phyloP scores from a whole-genome alignment of 1,140 invertebrate genomes.

The Lordiphosa clarofinis region DNA sequence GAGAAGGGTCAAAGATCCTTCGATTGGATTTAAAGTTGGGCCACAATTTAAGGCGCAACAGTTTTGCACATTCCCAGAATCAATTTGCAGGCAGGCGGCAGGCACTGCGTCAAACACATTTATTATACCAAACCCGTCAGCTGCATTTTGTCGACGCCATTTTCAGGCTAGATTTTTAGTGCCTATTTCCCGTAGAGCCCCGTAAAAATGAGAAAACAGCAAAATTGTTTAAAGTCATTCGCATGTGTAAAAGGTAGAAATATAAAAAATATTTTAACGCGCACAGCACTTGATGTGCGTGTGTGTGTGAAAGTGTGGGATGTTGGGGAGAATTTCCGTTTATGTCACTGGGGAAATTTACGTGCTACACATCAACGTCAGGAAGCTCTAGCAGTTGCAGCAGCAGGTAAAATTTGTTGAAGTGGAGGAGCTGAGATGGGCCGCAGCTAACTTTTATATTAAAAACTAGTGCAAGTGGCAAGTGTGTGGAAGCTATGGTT shows the following conservation, averaged over 20 bases:
- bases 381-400: constrained; percentile 17
- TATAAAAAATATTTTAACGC: constrained; percentile 33
- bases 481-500: background rate
- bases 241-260: constrained; percentile 42
- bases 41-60: constrained; percentile 26
- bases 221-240: constrained; percentile 59
- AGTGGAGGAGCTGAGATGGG: background rate
- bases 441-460: constrained; percentile 18
- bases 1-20: constrained; percentile 24
- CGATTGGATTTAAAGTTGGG: constrained; percentile 15
- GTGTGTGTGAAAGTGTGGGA: constrained; percentile 19
- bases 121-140: constrained; percentile 23
- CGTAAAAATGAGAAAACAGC: constrained; percentile 21
- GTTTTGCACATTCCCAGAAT: constrained; percentile 20
- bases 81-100: constrained; percentile 26
- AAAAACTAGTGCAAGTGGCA: constrained; percentile 15
- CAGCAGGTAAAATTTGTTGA: constrained; percentile 7
- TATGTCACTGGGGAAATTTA: constrained; percentile 56
- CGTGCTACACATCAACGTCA: constrained; percentile 47
- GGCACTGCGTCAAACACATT: constrained; percentile 41
- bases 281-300: constrained; percentile 25
- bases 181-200: constrained; percentile 31
- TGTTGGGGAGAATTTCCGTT: constrained; percentile 30
- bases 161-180: constrained; percentile 42
- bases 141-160: constrained; percentile 39